Percentiles rank a stretch among this genome's conserved stretches.
Evolutionary conservation across 2,797 vertebrate genomes (phyloP).

Genomic region (Rhinoraja longicauda): DNA sequence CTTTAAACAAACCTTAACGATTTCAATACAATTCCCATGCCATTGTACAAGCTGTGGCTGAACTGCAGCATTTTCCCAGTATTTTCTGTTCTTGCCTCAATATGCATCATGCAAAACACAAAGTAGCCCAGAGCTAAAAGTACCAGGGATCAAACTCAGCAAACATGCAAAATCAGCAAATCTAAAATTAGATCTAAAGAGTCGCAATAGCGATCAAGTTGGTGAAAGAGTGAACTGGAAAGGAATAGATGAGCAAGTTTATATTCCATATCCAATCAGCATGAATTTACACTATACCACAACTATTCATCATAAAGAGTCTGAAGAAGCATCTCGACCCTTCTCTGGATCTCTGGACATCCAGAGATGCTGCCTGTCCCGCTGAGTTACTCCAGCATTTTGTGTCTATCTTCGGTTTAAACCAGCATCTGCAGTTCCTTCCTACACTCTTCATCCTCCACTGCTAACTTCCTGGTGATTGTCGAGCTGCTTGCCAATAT

Average conservation of each 20-base stretch:
- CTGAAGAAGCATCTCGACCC: no score
- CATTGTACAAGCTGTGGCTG: neutral
- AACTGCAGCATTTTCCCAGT: neutral
- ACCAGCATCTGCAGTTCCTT: no score
- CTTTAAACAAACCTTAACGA: neutral
- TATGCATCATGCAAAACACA: neutral
- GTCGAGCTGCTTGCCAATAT: neutral
- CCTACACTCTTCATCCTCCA: no score
- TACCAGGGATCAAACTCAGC: neutral
- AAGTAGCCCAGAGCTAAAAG: neutral
- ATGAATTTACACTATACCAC: neutral
- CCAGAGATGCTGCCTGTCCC: no score
- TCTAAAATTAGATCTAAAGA: neutral
- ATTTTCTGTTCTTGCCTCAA: neutral
- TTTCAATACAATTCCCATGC: neutral
- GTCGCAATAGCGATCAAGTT: neutral
- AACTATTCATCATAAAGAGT: no score
- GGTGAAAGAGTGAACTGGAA: neutral
- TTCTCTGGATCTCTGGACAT: no score
- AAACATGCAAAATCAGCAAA: neutral
- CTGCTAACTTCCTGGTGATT: neutral
- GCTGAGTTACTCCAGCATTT: no score
- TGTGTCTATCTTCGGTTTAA: no score
- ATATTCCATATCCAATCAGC: neutral
- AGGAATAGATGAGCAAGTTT: neutral